Conservation (phyloP, 2,113 vertebrate genomes). For the Caretta caretta region DNA sequence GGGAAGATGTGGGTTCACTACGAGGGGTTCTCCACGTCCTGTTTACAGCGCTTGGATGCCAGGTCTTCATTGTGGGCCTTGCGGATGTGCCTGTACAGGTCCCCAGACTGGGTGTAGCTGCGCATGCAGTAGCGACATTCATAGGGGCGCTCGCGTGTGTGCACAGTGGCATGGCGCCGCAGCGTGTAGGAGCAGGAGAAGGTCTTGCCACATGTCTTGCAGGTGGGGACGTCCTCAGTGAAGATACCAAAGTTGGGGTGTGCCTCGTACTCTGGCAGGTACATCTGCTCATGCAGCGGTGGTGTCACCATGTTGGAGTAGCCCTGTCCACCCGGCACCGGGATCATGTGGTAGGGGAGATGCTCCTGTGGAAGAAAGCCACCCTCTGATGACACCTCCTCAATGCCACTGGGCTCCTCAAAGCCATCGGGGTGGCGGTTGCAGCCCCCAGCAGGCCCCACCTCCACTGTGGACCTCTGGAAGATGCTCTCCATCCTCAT, state of each 20-base stretch:
- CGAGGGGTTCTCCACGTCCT: slow-evolving; percentile 72
- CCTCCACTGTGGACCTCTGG: not conserved
- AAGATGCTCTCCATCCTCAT: slow-evolving; percentile 43
- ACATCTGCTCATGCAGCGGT: slow-evolving; percentile 75
- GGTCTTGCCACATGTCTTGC: slow-evolving; percentile 92
- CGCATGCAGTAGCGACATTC: slow-evolving; percentile 94
- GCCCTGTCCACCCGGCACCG: slow-evolving; percentile 62
- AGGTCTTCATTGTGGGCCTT: slow-evolving; percentile 90
- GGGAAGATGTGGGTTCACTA: slow-evolving; percentile 33
- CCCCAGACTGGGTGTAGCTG: slow-evolving; percentile 95
- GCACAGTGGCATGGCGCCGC: slow-evolving; percentile 92
- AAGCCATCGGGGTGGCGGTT: slow-evolving; percentile 54
- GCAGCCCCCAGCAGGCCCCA: slow-evolving; percentile 37
- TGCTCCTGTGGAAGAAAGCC: slow-evolving; percentile 77
- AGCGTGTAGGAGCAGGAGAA: slow-evolving; percentile 95
- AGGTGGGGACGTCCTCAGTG: slow-evolving; percentile 92
- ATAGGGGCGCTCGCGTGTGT: slow-evolving; percentile 92
- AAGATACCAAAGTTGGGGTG: slow-evolving; percentile 82
- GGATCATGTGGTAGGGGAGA: slow-evolving; percentile 77
- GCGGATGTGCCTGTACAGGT: slow-evolving; percentile 93
- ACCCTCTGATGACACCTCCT: slow-evolving; percentile 78
- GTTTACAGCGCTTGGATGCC: slow-evolving; percentile 85
- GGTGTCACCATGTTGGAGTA: slow-evolving; percentile 63
- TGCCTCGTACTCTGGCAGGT: slow-evolving; percentile 87
- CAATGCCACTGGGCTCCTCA: slow-evolving; percentile 72